Base-by-base conservation (phyloP, 35 echinoderm and acorn worm species). In the Ophiothrix spiculata region DNA sequence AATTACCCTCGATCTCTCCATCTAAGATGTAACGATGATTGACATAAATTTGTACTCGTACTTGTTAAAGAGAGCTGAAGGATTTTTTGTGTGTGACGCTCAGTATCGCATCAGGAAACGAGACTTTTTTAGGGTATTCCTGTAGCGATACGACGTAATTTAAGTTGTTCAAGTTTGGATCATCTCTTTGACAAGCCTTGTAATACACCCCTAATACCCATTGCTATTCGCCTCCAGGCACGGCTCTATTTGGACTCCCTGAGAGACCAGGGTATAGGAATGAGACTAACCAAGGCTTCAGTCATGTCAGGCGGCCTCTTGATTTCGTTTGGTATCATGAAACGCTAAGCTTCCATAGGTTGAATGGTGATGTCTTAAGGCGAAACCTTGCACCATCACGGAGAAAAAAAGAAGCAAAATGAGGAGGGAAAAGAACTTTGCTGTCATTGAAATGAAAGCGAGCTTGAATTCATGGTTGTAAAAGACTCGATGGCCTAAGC, bases 181-280 rank as follows among this genome's bases (percentile, higher is more conserved):
- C 25, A 25, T 69, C 25, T 69, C 8, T 69, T 1, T 69, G 60
- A 69, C 60, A 69, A 28, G 60, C 29, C 60, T 25, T 69, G 60
- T 69, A 69, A 69, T 69, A 69, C 60, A 69, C 6, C 25, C 60
- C 60, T 69, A 69, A 69, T 69, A 69, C 60, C 4, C 45, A 54
- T 69, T 28, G 17, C 60, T 4, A 69, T 69, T 12, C 3, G 60
- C 60, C 60, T 69, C 17, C 29, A 28, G 60, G 10, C 10, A n/a
- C 29, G 60, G 60, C 60, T 69, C 60, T 69, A 28, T n/a, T 69
- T 69, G 60, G 60, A 25, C 6, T 69, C 60, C 60, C 42, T 69
- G 60, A 69, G 60, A 69, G 60, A 69, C 6, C 17, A 4, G 10
- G 60, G 3, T 4, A 2, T 69, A 25, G 60, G 25, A 12, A 69